These are phyloP conservation scores for Tyrophagus putrescentiae DNA, from an alignment of 1,140 invertebrate genomes.

Conservation along the genomic window DNA sequence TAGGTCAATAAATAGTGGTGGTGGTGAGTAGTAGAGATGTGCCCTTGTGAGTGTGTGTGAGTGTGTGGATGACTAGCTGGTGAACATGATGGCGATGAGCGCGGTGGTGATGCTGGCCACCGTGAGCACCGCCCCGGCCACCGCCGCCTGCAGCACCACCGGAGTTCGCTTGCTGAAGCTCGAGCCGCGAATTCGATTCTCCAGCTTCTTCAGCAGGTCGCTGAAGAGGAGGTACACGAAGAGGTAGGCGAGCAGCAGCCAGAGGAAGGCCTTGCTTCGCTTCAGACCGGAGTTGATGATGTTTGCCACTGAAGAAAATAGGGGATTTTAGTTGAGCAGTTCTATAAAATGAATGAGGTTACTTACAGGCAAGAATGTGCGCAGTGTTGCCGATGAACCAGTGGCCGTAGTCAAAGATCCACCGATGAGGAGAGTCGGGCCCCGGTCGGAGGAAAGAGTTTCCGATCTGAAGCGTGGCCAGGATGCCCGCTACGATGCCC, in stretches of 20 bases:
- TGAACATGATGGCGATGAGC: no score
- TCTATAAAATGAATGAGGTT: not conserved
- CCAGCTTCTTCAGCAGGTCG: constrained; percentile 4
- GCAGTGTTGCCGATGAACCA: constrained; percentile 12
- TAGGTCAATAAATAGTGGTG: no score
- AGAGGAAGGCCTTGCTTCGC: not conserved
- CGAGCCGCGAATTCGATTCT: not conserved
- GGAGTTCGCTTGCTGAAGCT: no score
- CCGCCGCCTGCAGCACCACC: no score
- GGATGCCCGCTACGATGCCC: not conserved
- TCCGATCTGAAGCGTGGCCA: not conserved
- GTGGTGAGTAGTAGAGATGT: no score
- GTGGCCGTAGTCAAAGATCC: constrained; percentile 7
- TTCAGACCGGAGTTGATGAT: not conserved
- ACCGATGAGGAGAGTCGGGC: not conserved
- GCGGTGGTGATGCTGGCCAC: no score
- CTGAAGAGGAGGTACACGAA: not conserved
- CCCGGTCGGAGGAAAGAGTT: constrained; percentile 8
- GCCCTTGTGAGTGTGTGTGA: no score
- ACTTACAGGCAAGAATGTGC: constrained; percentile 2
- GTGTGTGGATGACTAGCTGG: no score
- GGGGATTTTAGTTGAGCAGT: not conserved
- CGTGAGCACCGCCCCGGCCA: no score
- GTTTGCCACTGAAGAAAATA: not conserved
- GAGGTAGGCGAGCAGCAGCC: constrained; percentile 1